A percentile compares a stretch with the other conserved stretches of the same genome.
These are phyloP conservation scores for Apis dorsata DNA, from an alignment of 1,140 invertebrate genomes.

Conservation along the genomic window DNA sequence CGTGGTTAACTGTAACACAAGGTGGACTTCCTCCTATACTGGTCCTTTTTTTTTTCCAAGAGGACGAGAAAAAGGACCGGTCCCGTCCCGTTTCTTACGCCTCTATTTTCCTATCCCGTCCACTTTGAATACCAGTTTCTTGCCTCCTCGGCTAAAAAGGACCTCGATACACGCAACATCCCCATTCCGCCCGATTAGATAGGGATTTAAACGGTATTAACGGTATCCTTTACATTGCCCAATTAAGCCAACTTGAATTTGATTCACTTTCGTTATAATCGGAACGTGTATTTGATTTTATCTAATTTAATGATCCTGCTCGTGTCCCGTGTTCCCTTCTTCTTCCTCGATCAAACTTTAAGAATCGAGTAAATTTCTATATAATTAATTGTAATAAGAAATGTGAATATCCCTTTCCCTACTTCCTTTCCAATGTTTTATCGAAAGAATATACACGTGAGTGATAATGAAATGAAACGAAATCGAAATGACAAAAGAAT, in stretches of 20 bases:
- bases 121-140: constrained; percentile 35
- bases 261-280: not conserved
- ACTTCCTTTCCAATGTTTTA: too few relatives aligned
- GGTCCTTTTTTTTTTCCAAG: not conserved
- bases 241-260: not conserved
- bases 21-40: constrained; percentile 22
- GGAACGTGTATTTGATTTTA: not conserved
- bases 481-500: too few relatives aligned
- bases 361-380: too few relatives aligned
- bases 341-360: too few relatives aligned
- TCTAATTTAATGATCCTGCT: not conserved
- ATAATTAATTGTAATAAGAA: too few relatives aligned
- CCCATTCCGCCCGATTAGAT: not conserved
- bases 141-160: not conserved
- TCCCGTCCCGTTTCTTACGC: constrained; percentile 15
- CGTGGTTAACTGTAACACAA: constrained; percentile 65
- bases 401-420: too few relatives aligned
- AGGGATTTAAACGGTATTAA: not conserved
- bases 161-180: constrained; percentile 2
- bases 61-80: constrained; percentile 18
- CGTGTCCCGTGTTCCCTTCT: too few relatives aligned
- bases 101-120: constrained; percentile 13
- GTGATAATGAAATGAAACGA: too few relatives aligned
- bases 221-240: not conserved
- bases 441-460: too few relatives aligned